These are phyloP conservation scores for Incurvaria masculella DNA, from an alignment of 2,888 invertebrate species.

Conservation along the genomic window DNA sequence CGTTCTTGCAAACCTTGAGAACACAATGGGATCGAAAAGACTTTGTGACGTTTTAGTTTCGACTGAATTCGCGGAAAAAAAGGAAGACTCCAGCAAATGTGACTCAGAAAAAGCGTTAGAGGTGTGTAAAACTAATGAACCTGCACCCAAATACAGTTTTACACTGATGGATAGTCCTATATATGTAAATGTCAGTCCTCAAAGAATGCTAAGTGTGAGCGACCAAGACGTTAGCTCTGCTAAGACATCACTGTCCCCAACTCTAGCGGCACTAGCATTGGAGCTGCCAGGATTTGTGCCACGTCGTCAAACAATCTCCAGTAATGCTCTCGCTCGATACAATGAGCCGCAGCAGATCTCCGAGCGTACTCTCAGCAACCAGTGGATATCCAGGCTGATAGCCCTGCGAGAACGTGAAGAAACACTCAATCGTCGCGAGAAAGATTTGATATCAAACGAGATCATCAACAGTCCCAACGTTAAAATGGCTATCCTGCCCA, in stretches of 20 bases:
- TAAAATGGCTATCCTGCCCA: slow-evolving; percentile 22
- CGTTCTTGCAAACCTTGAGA: slow-evolving; percentile 40
- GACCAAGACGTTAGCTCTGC: slow-evolving; percentile 24
- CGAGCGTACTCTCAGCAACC: slow-evolving; percentile 51
- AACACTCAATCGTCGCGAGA: slow-evolving; percentile 49
- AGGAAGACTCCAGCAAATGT: slow-evolving; percentile 37
- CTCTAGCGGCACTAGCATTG: slow-evolving; percentile 42
- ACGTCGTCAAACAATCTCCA: slow-evolving; percentile 33
- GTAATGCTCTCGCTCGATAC: slow-evolving; percentile 26
- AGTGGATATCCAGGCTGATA: slow-evolving; percentile 56
- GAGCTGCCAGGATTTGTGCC: slow-evolving; percentile 50
- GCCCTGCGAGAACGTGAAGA: slow-evolving; percentile 51
- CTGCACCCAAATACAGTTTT: slow-evolving; percentile 30
- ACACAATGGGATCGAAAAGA: slow-evolving; percentile 22
- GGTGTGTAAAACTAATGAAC: slow-evolving; percentile 29
- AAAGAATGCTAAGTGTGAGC: background rate
- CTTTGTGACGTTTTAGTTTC: slow-evolving; percentile 31
- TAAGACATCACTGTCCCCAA: slow-evolving; percentile 35
- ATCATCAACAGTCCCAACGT: slow-evolving; percentile 37
- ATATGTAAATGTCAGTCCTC: slow-evolving; percentile 35
- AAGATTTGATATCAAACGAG: slow-evolving; percentile 42
- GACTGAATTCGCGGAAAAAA: slow-evolving; percentile 18
- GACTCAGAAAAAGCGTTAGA: slow-evolving; percentile 46
- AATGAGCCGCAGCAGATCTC: slow-evolving; percentile 48
- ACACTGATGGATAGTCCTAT: slow-evolving; percentile 33